phyloP scores from a whole-genome alignment of 2,888 invertebrate species.

The Campaea margaritaria region DNA sequence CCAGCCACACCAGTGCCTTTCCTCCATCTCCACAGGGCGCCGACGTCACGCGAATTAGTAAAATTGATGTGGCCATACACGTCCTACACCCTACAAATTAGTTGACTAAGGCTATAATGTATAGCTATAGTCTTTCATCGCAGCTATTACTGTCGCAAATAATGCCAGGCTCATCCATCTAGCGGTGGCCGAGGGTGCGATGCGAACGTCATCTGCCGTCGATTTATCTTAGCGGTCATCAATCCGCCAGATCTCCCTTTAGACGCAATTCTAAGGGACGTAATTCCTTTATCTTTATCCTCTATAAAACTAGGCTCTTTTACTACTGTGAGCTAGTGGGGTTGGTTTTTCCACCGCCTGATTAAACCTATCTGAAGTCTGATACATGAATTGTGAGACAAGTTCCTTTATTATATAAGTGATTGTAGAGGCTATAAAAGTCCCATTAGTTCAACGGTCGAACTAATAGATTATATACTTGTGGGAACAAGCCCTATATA shows the following conservation, averaged over 20 bases:
- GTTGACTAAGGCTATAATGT: neutral
- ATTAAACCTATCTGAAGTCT: neutral
- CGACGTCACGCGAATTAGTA: too few species aligned
- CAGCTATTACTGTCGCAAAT: slow-evolving; percentile 16
- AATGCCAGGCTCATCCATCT: slow-evolving; percentile 24
- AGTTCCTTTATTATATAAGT: too few species aligned
- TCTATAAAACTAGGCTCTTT: slow-evolving; percentile 39
- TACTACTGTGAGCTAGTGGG: slow-evolving; percentile 20
- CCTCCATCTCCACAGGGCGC: too few species aligned
- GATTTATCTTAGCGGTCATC: slow-evolving; percentile 43
- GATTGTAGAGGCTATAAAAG: too few species aligned
- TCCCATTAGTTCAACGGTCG: too few species aligned
- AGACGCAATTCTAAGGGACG: slow-evolving; percentile 35
- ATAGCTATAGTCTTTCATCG: neutral
- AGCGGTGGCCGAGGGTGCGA: slow-evolving; percentile 9
- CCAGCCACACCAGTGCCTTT: too few species aligned
- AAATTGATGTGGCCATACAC: neutral
- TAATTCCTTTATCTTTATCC: slow-evolving; percentile 44
- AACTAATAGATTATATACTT: too few species aligned
- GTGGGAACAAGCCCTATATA: too few species aligned
- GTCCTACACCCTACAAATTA: neutral
- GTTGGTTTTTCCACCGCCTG: slow-evolving; percentile 1
- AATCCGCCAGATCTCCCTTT: slow-evolving; percentile 39
- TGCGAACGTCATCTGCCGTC: slow-evolving; percentile 38
- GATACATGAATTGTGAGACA: neutral